phyloP scores from a whole-genome alignment of 1,140 invertebrate genomes.

The Drosophila ironensis region DNA sequence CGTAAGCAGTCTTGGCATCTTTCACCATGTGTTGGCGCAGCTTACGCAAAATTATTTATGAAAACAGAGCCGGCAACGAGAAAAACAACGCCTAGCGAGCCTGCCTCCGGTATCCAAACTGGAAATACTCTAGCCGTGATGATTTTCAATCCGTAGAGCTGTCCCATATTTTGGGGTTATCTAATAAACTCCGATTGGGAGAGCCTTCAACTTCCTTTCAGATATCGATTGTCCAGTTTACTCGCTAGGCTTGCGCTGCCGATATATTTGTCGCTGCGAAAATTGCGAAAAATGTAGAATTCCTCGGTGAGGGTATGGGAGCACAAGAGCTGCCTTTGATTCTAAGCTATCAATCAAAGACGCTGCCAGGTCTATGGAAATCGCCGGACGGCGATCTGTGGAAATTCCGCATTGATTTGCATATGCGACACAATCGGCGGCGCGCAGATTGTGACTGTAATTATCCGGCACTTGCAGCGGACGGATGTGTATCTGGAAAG shows the following conservation, averaged over 20 bases:
- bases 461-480: constrained; percentile 42
- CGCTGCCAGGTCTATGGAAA: constrained; percentile 44
- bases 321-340: constrained; percentile 43
- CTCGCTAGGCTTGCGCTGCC: too few relatives aligned
- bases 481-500: constrained; percentile 3
- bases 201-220: not conserved
- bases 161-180: not conserved
- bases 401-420: constrained; percentile 71
- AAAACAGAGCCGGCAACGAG: constrained; percentile 56
- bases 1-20: constrained; percentile 70
- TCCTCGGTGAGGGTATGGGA: not conserved
- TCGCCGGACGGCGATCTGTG: constrained; percentile 43
- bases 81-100: constrained; percentile 8
- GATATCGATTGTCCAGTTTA: too few relatives aligned
- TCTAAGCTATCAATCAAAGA: constrained; percentile 55
- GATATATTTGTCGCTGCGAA: too few relatives aligned
- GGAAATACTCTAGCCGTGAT: constrained; percentile 1
- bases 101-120: not conserved
- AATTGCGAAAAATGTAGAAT: too few relatives aligned
- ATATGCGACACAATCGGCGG: constrained; percentile 55
- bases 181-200: not conserved
- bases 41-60: constrained; percentile 80
- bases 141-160: not conserved
- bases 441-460: constrained; percentile 31
- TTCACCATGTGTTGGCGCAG: constrained; percentile 60